Conservation (phyloP, 2,888 invertebrate species). For the Macropis europaea region DNA sequence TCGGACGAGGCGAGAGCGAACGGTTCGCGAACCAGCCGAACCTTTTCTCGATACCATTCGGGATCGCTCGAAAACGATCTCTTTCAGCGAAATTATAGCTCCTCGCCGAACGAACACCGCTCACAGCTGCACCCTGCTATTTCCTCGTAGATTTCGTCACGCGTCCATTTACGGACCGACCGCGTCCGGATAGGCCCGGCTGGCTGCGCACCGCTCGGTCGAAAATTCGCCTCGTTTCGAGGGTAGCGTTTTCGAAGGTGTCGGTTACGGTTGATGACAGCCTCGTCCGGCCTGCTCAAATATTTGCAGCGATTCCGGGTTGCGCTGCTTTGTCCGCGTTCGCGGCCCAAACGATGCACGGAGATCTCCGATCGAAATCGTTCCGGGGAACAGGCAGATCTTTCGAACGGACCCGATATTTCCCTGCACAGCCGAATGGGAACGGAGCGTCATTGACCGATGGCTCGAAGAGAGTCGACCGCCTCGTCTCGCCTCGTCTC, state of each 20-base stretch:
- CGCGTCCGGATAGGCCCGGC: too few species aligned
- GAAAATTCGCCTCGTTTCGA: neutral
- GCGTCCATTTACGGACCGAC: slow-evolving; percentile 8
- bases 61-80: slow-evolving; percentile 31
- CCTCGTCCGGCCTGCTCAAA: neutral
- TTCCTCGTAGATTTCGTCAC: slow-evolving; percentile 33
- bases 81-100: slow-evolving; percentile 40
- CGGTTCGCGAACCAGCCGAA: slow-evolving; percentile 35
- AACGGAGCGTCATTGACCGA: too few species aligned
- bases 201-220: too few species aligned
- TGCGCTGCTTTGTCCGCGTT: too few species aligned
- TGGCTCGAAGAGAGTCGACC: too few species aligned
- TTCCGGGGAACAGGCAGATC: neutral
- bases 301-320: neutral
- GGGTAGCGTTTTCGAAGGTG: neutral
- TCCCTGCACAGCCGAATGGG: too few species aligned
- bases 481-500: too few species aligned
- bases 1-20: slow-evolving; percentile 64
- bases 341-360: too few species aligned
- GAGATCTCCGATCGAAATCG: neutral
- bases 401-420: too few species aligned
- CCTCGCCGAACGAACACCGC: neutral
- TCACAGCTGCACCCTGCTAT: slow-evolving; percentile 12
- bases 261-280: slow-evolving; percentile 24
- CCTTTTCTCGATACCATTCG: slow-evolving; percentile 29